phyloP scores from a whole-genome alignment of 2,113 vertebrate species.

The Paradisaea rubra region DNA sequence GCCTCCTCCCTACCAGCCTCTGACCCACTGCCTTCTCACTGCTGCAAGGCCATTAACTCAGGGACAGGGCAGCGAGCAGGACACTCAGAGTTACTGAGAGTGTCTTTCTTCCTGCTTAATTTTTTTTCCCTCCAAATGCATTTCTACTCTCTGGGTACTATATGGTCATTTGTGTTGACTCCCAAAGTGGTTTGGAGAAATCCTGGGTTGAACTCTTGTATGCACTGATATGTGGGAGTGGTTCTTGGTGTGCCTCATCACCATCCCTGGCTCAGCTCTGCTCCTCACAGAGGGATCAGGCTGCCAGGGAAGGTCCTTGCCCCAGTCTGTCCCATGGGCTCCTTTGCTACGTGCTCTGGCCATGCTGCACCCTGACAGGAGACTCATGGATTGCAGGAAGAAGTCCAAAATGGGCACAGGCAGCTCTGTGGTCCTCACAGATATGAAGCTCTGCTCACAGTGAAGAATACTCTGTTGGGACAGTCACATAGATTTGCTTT shows the following conservation, averaged over 20 bases:
- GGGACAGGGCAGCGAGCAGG: not conserved
- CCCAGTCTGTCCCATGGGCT: not conserved
- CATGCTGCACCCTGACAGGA: not conserved
- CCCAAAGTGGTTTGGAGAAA: not conserved
- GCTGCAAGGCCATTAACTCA: not conserved
- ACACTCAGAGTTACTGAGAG: not conserved
- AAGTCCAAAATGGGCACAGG: not conserved
- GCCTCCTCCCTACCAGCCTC: rapidly evolving
- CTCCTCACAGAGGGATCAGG: not conserved
- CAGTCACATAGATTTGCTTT: not conserved
- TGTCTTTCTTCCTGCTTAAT: not conserved
- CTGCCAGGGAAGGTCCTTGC: rapidly evolving
- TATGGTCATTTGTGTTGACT: not conserved
- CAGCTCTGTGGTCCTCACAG: not conserved
- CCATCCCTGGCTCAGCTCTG: not conserved
- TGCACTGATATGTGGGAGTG: rapidly evolving
- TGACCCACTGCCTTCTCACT: rapidly evolving
- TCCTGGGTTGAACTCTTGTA: not conserved
- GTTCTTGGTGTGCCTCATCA: not conserved
- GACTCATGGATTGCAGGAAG: not conserved
- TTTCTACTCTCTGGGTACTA: not conserved
- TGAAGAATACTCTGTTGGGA: not conserved
- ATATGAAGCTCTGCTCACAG: not conserved
- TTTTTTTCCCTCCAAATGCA: not conserved
- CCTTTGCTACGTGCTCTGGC: rapidly evolving